These are phyloP conservation scores for Zosterops borbonicus DNA, from an alignment of 2,113 vertebrate genomes.

Conservation along the genomic window DNA sequence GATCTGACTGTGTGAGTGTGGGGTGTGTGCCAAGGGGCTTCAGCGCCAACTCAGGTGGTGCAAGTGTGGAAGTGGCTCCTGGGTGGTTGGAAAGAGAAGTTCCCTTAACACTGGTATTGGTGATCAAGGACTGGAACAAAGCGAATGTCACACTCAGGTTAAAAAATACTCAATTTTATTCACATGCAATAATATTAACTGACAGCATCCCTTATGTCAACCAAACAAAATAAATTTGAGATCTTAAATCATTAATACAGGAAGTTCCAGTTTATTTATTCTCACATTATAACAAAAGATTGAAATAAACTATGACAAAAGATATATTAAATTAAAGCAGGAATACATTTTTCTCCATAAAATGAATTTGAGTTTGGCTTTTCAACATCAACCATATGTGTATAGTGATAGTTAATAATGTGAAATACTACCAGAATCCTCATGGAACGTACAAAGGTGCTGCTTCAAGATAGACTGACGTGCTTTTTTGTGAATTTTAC, in stretches of 20 bases:
- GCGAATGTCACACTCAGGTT: background rate
- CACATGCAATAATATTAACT: background rate
- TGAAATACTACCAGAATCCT: background rate
- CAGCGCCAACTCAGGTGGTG: background rate
- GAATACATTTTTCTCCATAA: background rate
- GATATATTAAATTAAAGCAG: background rate
- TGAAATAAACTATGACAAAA: background rate
- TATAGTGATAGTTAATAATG: background rate
- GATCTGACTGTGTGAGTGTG: background rate
- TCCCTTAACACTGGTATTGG: background rate
- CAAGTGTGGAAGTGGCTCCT: background rate
- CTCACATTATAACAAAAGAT: background rate
- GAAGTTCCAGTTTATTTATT: background rate
- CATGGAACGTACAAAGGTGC: background rate
- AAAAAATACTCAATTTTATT: background rate
- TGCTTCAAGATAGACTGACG: background rate
- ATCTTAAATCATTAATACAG: background rate
- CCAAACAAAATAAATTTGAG: background rate
- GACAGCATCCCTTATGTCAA: background rate
- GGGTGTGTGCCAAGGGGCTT: background rate
- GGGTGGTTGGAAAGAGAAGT: background rate
- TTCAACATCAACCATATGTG: background rate
- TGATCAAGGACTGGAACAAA: background rate
- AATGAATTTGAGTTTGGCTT: background rate
- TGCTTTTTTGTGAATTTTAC: background rate